Evolutionary conservation across 2,888 invertebrate genomes (phyloP).

Genomic region (Hemaris fuciformis): DNA sequence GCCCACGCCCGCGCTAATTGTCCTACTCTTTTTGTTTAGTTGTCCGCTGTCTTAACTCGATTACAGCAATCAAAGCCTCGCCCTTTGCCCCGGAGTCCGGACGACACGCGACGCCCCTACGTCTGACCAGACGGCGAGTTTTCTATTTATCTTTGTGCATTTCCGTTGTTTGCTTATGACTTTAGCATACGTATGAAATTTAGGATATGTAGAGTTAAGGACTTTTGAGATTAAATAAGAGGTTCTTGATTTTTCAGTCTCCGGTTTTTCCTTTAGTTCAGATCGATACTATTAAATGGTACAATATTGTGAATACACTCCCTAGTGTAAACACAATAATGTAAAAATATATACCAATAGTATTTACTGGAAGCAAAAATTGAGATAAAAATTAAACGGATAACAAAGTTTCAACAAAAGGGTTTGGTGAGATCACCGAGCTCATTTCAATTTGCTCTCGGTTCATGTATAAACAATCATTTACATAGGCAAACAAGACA

Average conservation of each 20-base stretch:
- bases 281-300: too few species aligned
- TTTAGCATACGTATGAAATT: too few species aligned
- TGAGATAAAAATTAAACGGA: neutral
- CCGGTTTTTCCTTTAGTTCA: too few species aligned
- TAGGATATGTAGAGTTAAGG: too few species aligned
- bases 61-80: conserved; percentile 73
- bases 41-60: conserved; percentile 70
- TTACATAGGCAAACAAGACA: conserved; percentile 6
- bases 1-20: conserved; percentile 72
- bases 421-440: conserved; percentile 2
- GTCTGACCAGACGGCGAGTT: conserved; percentile 39
- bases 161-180: neutral
- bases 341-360: neutral
- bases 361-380: neutral
- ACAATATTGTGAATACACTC: too few species aligned
- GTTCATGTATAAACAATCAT: conserved; percentile 8
- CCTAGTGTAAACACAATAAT: too few species aligned
- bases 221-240: too few species aligned
- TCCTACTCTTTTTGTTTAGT: conserved; percentile 75
- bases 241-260: too few species aligned
- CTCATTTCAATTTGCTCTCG: conserved; percentile 5
- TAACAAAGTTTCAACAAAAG: neutral
- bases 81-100: conserved; percentile 60
- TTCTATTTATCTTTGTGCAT: conserved; percentile 11
- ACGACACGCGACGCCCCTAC: conserved; percentile 44